Base-by-base conservation (phyloP, 1,140 invertebrate genomes). In the Philopotamus ludificatus region DNA sequence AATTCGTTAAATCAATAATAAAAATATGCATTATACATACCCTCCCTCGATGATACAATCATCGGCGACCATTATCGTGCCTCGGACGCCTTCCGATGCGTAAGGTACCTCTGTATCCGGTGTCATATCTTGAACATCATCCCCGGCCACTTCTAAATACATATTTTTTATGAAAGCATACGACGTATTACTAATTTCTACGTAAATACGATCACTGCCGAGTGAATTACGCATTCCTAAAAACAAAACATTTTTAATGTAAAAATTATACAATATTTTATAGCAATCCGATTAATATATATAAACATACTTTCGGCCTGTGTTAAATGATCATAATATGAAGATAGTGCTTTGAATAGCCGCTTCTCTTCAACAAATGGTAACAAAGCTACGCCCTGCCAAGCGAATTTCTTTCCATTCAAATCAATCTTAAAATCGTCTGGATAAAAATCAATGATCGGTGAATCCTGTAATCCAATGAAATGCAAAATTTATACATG, bases 401-500 rank as follows among this genome's bases (percentile, higher is more conserved):
- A 99, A 53, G 97, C 97, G 81, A 93, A 99, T 79, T 98, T 99
- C 78, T 99, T 99, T 15, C 98, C 98, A 82, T 99, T 99, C 49
- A 99, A 79, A 82, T 99, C 98, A 65, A 98, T 97, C 80, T 96
- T 97, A 77, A 99, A 99, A 75, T 99, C 94, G 75, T 88, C 89
- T 0, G 98, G 98, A 82, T 99, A 99, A 80, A 99, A 99, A 79
- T 99, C 98, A 70, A 99, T 98, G 45, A 99, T 99, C 0, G 92
- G 79, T 0, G 97, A 99, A 71, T 90, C 87, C 89, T 93, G 71
- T 15, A 77, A 77, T 73, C 60, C 70, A 71, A 74, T 71, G 45
- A 25, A 25, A 50, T 25, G 26, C 28, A 7, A 12, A 34, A n/a
- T n/a, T n/a, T n/a, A n/a, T n/a, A n/a, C n/a, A n/a, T n/a, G n/a